These are phyloP conservation scores for Lithophane socia DNA, from an alignment of 2,888 invertebrate species.

Conservation along the genomic window DNA sequence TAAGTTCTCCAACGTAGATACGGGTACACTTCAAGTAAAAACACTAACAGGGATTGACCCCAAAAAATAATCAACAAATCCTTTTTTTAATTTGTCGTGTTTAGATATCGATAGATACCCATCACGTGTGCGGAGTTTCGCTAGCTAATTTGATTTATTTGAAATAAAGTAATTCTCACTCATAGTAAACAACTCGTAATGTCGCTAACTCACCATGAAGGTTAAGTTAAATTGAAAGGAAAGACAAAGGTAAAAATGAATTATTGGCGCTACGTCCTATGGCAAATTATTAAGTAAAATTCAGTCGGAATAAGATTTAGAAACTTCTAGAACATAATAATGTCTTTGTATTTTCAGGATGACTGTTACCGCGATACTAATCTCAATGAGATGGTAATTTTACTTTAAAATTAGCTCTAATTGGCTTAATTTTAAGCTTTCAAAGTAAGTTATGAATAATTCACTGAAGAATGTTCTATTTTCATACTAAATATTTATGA, in stretches of 20 bases:
- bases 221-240: not conserved
- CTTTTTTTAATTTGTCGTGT: no score
- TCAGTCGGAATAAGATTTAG: not conserved
- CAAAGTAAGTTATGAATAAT: conserved; percentile 30
- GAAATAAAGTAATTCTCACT: no score
- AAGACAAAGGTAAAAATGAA: conserved; percentile 11
- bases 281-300: conserved; percentile 8
- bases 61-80: no score
- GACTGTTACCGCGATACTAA: not conserved
- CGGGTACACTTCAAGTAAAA: no score
- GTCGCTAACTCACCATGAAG: conserved; percentile 2
- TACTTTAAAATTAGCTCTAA: conserved; percentile 31
- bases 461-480: conserved; percentile 13
- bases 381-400: conserved; percentile 15
- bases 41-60: no score
- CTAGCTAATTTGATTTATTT: no score
- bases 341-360: conserved; percentile 13
- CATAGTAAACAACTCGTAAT: not conserved
- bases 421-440: conserved; percentile 20
- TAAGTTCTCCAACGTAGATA: no score
- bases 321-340: conserved; percentile 28
- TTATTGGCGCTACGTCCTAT: not conserved
- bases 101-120: no score
- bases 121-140: no score
- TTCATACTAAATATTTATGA: conserved; percentile 31